Conservation (phyloP, 2,113 vertebrate genomes). For the Oryzias javanicus region DNA sequence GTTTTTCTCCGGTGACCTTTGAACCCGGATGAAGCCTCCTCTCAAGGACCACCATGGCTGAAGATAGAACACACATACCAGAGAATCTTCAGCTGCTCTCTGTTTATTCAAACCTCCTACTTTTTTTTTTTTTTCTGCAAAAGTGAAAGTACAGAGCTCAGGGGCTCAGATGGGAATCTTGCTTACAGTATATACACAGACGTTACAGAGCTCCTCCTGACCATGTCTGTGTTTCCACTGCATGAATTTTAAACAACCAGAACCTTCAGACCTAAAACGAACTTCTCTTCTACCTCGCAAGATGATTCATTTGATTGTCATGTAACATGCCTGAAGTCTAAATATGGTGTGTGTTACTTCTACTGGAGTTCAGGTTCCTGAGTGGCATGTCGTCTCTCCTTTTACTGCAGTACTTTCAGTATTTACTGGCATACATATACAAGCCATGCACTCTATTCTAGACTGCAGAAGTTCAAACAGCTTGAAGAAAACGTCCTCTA, state of each 20-base stretch:
- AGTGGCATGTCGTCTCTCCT: conserved; percentile 12
- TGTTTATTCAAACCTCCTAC: conserved; percentile 55
- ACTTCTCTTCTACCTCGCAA: conserved; percentile 22
- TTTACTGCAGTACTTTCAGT: conserved; percentile 19
- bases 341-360: conserved; percentile 23
- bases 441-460: conserved; percentile 20
- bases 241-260: conserved; percentile 51
- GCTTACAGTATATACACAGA: conserved; percentile 1
- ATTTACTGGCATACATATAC: conserved; percentile 8
- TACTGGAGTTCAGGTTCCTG: conserved; percentile 33
- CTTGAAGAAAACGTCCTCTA: no score
- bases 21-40: conserved; percentile 14
- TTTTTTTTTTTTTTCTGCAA: conserved; percentile 24
- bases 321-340: conserved; percentile 31
- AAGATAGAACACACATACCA: conserved; percentile 29
- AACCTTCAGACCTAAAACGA: conserved; percentile 20
- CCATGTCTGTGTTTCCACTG: conserved; percentile 32
- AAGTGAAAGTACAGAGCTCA: conserved; percentile 28
- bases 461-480: no score
- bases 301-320: conserved; percentile 53
- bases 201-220: conserved; percentile 30
- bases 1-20: conserved; percentile 24
- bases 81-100: conserved; percentile 39
- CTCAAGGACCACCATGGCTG: conserved; percentile 23
- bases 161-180: conserved; percentile 35